Base-by-base conservation (phyloP, 2,113 vertebrate genomes). In the Acanthochromis polyacanthus region DNA sequence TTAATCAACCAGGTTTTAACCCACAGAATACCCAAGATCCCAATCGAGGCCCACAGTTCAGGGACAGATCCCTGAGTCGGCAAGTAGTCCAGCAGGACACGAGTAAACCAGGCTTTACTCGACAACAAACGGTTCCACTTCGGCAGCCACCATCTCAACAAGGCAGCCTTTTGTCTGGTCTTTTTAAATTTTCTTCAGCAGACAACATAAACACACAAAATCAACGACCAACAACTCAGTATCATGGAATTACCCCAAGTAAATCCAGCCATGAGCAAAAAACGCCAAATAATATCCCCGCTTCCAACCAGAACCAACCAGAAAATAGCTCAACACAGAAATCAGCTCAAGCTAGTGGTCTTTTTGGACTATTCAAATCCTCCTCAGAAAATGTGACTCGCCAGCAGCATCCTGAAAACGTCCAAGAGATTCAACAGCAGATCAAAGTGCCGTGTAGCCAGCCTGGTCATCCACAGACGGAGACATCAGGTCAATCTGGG, bases 141-240 rank as follows among this genome's bases (percentile, higher is more conserved):
- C 89, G 87, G 62, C 74, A 86, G 59, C 30, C 38, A 52, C 61
- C 65, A 45, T 81, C 84, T 6, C 76, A 92, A 25, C 79, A 87
- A 85, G 71, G 82, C 80, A 89, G 88, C 22, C 51, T 95, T 84
- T 92, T 96, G 63, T 92, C 95, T 81, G 93, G 93, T 0, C 90
- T 93, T 84, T 93, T 94, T 60, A 94, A 89, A 82, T 91, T 93
- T 88, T 60, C 91, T 62, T 93, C 92, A 61, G 84, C 91, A 65
- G 93, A 93, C 69, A 88, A 75, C 50, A 75, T 89, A 68, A 83
- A 90, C 28, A 43, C 55, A 22, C 77, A 85, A 48, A 66, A 81
- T 7, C 61, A 83, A 14, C 14, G 51, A 74, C 28, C 69, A 57
- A 45, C 40, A 57, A 45, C 40, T 51, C 83, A 80, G 30, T 79